phyloP scores from a whole-genome alignment of 92 coral and sea anemone genomes.

The Ricordea florida region DNA sequence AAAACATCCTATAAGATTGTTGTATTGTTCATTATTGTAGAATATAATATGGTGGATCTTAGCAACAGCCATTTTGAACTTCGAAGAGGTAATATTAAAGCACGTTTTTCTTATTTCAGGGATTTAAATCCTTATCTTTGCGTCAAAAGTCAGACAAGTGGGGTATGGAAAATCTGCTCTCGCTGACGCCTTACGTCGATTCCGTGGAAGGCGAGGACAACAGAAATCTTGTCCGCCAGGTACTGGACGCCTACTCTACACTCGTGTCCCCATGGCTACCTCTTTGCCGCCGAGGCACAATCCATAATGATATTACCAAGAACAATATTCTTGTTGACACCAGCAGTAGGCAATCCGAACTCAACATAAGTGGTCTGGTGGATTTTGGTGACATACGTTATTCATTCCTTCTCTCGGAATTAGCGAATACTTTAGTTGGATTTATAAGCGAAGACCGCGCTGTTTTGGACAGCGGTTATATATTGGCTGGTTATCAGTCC shows the following conservation, averaged over 20 bases:
- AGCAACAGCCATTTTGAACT: no score
- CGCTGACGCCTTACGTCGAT: constrained; percentile 40
- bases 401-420: constrained; percentile 62
- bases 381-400: constrained; percentile 69
- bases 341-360: background rate
- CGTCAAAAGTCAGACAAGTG: constrained; percentile 37
- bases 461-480: constrained; percentile 57
- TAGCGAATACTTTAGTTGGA: constrained; percentile 46
- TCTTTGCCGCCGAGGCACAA: constrained; percentile 45
- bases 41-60: no score
- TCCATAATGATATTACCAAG: constrained; percentile 57
- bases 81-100: no score
- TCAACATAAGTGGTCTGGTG: constrained; percentile 50
- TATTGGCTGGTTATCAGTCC: constrained; percentile 81
- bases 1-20: no score
- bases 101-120: constrained; percentile 23
- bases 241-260: constrained; percentile 23
- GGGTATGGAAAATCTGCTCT: constrained; percentile 62
- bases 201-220: constrained; percentile 17
- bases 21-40: no score
- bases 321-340: constrained; percentile 21
- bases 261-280: constrained; percentile 48
- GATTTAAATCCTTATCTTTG: constrained; percentile 47
- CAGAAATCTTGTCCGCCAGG: constrained; percentile 30
- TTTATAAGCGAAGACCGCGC: constrained; percentile 48